Base-by-base conservation (phyloP, 2,888 invertebrate genomes). In the Fabriciana adippe region DNA sequence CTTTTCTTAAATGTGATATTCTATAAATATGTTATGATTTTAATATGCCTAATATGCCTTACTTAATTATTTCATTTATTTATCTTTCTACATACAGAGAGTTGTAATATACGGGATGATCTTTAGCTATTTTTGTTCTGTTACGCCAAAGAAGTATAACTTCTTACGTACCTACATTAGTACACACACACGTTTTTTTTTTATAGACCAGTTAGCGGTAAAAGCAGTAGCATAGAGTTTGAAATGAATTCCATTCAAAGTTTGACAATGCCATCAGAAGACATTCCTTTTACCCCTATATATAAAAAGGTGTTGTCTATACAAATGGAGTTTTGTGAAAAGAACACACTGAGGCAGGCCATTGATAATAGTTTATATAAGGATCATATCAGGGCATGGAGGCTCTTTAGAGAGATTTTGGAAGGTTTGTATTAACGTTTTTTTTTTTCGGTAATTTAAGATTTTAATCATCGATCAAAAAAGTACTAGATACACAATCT, bases 311-410 rank as follows among this genome's bases (percentile, higher is more conserved):
- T 96, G 67, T 94, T 99, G 91, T 98, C 97, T 81, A 93, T 94
- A 59, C 97, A 99, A 93, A 99, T 99, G 99, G 99, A 99, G 89
- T 99, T 98, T 86, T 99, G 99, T 86, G 99, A 99, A 83, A 99
- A 98, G 81, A 97, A 97, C 77, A 99, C 99, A 0, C 71, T 91
- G 41, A 93, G 96, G 85, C 96, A 95, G 71, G 97, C 98, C 3
- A 99, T 99, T 70, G 99, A 99, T 88, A 94, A 94, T 69, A 95
- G 95, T 21, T 84, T 98, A 48, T 95, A 94, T 81, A 88, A 95
- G 77, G 97, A 99, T 76, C 94, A 94, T 45, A 95, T 96, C 77
- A 93, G 98, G 53, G 94, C 97, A 26, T 99, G 98, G 98, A 94
- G 98, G 53, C 89, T 99, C 13, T 99, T 99, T 81, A 93, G 99